Conservation (phyloP, 1,140 invertebrate species). For the Helicoverpa zea region DNA sequence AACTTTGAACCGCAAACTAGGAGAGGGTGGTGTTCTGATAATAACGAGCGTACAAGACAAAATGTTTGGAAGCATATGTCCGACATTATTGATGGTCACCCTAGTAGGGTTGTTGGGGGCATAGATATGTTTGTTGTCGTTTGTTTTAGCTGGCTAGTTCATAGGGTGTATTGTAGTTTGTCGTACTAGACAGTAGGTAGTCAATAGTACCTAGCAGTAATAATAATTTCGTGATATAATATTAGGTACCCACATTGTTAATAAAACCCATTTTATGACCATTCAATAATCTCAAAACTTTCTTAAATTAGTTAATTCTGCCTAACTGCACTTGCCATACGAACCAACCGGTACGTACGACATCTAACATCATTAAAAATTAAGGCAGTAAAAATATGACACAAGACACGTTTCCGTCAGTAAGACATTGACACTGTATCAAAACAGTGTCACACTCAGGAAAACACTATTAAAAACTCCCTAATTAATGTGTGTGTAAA, state of each 20-base stretch:
- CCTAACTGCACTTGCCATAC: too few relatives aligned
- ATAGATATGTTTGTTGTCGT: neutral
- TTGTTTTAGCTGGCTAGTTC: neutral
- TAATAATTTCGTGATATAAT: too few relatives aligned
- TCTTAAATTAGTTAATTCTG: too few relatives aligned
- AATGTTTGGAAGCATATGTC: constrained; percentile 36
- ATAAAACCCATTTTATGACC: too few relatives aligned
- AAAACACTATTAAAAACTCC: constrained; percentile 2
- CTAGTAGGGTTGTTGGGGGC: neutral
- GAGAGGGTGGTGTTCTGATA: neutral
- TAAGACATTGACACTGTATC: constrained; percentile 1
- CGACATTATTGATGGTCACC: constrained; percentile 11
- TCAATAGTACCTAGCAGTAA: too few relatives aligned
- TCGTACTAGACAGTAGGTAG: too few relatives aligned
- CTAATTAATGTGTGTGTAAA: constrained; percentile 16
- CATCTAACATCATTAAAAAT: neutral
- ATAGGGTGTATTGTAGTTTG: neutral
- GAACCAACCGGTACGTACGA: too few relatives aligned
- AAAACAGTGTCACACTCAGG: constrained; percentile 14
- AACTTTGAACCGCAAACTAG: constrained; percentile 7
- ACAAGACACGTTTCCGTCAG: neutral
- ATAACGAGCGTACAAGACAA: constrained; percentile 27
- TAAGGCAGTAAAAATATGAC: neutral
- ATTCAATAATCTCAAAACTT: too few relatives aligned
- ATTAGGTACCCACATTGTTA: too few relatives aligned